A percentile compares a stretch with the other conserved stretches of the same genome.
Evolutionary conservation across 2,113 vertebrate species (phyloP).

Genomic region (Holacanthus passer): DNA sequence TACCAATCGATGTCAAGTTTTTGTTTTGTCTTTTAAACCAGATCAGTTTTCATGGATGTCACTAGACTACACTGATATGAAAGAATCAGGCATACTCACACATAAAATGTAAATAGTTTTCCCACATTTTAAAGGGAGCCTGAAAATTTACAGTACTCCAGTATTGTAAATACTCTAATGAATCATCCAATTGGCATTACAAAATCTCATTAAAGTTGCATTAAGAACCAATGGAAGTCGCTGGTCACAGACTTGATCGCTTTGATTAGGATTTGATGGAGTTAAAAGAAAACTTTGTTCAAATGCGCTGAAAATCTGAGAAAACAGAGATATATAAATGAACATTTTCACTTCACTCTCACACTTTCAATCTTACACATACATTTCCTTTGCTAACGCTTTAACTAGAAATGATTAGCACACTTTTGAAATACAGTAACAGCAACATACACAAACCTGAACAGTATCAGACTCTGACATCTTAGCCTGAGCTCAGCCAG

Average conservation of each 20-base stretch:
- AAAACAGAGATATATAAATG: background rate
- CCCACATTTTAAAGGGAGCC: background rate
- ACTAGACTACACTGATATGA: too few species aligned
- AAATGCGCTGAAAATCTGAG: too few species aligned
- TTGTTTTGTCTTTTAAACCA: background rate
- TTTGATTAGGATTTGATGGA: background rate
- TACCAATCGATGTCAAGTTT: background rate
- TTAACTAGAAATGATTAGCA: background rate
- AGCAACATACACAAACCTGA: background rate
- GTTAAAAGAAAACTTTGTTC: background rate
- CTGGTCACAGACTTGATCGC: too few species aligned
- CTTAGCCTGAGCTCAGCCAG: background rate
- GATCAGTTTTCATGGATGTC: background rate
- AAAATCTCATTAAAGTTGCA: background rate
- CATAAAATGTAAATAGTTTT: background rate
- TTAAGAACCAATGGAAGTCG: background rate
- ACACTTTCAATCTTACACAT: too few species aligned
- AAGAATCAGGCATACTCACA: background rate
- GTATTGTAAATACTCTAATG: background rate
- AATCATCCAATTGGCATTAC: background rate
- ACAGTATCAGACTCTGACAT: background rate
- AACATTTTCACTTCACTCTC: background rate
- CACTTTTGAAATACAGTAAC: background rate
- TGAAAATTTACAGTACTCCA: background rate
- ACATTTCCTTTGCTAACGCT: background rate